Evolutionary conservation across 2,888 invertebrate species (phyloP), one percentile per base, ranked within the genome.

Genomic region (Theretra japonica): DNA sequence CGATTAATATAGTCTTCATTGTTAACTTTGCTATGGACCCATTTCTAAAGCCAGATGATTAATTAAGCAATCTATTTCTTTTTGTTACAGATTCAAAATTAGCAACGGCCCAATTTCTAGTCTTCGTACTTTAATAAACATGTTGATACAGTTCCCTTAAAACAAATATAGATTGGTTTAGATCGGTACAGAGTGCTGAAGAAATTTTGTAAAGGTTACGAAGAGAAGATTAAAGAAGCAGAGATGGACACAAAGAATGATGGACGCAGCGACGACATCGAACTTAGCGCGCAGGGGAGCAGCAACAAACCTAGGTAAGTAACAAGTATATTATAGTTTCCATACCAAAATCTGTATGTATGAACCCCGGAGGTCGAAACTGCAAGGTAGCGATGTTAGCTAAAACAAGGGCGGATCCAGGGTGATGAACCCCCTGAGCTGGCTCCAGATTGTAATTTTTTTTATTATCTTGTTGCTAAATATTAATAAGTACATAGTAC

Each of bases 161-260:
- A 72, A 72, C 73, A 74, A 73, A 78, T 70, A 76, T 74, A 77
- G 69, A 75, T 77, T 81, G 75, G 76, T 78, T 71, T 78, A 79
- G 76, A 80, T 80, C 77, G 79, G 76, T 80, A 80, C 74, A 78
- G 73, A 71, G 70, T 75, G 73, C 78, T 75, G 77, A 74, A 77
- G 77, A 77, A 76, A 65, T 65, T 65, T 65, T 65, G 23, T 65
- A 65, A 75, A 76, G 74, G 76, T 77, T 80, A 74, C 76, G 79
- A 78, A 82, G 72, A 81, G 76, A 77, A 72, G 72, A 79, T 72
- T 73, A 79, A 69, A 78, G 59, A 73, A 78, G 33, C 73, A 86
- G 80, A 87, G 72, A 94, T 93, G 94, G 94, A 93, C 73, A 85
- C 90, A 73, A 93, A 93, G 79, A 90, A 86, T 79, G 92, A 91